Evolutionary conservation across 1,140 invertebrate genomes (phyloP).

Genomic region (Galleria mellonella): DNA sequence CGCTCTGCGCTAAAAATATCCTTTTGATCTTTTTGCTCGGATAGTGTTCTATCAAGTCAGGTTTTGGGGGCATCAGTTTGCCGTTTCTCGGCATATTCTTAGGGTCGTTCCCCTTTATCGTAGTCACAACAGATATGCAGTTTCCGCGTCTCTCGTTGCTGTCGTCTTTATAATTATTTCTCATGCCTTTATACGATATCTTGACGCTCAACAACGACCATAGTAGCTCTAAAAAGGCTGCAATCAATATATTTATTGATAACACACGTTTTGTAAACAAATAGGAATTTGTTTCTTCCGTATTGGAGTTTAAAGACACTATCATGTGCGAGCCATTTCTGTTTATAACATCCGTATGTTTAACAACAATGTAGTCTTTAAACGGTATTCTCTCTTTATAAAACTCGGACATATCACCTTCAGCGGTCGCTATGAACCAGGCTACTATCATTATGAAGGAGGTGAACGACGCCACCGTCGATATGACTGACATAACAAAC

Average conservation of each 20-base stretch:
- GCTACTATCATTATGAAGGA: conserved; percentile 50
- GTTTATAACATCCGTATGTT: conserved; percentile 44
- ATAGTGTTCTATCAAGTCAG: conserved; percentile 73
- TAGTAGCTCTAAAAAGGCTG: conserved; percentile 74
- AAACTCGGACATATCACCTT: conserved; percentile 46
- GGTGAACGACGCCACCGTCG: conserved; percentile 59
- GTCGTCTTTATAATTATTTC: conserved; percentile 75
- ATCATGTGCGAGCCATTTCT: conserved; percentile 56
- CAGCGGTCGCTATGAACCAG: conserved; percentile 47
- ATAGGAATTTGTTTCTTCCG: conserved; percentile 32
- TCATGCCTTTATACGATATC: conserved; percentile 78
- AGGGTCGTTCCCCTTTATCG: conserved; percentile 70
- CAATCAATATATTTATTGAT: conserved; percentile 76
- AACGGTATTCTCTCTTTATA: conserved; percentile 60
- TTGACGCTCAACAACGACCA: conserved; percentile 77
- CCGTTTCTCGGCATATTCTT: conserved; percentile 58
- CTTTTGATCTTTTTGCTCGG: conserved; percentile 71
- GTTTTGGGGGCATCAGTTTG: conserved; percentile 59
- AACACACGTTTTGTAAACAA: conserved; percentile 64
- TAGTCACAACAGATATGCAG: conserved; percentile 68
- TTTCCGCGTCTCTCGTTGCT: conserved; percentile 53
- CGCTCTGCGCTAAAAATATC: conserved; percentile 70
- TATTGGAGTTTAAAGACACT: conserved; percentile 32
- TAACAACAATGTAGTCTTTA: conserved; percentile 50
- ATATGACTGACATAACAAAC: conserved; percentile 72